A percentile compares a stretch with the other conserved stretches of the same genome.
These are phyloP conservation scores for Gastrophysa polygoni DNA, from an alignment of 2,888 invertebrate species.

Conservation along the genomic window DNA sequence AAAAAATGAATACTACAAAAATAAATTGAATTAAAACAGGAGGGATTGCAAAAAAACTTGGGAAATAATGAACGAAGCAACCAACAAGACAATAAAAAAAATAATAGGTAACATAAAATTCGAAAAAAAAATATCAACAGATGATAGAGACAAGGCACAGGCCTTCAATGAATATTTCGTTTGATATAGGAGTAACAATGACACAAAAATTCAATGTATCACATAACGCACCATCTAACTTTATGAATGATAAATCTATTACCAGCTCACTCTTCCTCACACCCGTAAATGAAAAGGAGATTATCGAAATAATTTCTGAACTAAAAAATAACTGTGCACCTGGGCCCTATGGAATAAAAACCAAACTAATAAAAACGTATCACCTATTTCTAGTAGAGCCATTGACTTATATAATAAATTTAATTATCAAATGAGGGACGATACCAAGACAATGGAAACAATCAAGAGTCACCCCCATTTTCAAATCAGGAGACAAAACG, in stretches of 20 bases:
- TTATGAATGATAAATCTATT: not conserved
- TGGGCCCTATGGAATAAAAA: not conserved
- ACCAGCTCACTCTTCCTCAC: conserved; percentile 4
- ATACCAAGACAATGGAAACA: too few species aligned
- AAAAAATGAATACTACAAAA: conserved; percentile 5
- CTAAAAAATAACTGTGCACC: not conserved
- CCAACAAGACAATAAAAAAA: conserved; percentile 2
- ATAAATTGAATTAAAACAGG: conserved; percentile 5
- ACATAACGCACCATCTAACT: not conserved
- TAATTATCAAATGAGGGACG: too few species aligned
- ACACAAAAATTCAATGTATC: not conserved
- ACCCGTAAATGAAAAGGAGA: conserved; percentile 6
- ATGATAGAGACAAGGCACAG: conserved; percentile 2
- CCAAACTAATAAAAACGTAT: not conserved
- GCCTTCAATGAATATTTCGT: not conserved
- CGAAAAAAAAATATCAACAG: not conserved
- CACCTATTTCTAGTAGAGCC: not conserved
- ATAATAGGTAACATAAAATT: conserved; percentile 1
- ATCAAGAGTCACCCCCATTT: too few species aligned
- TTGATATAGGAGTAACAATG: not conserved
- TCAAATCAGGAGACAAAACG: too few species aligned
- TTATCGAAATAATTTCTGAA: not conserved
- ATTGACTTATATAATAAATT: too few species aligned
- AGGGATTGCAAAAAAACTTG: conserved; percentile 4
- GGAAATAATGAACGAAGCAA: conserved; percentile 6